Base-by-base conservation (phyloP, 2,888 invertebrate genomes). In the Lithophane ornitopus region DNA sequence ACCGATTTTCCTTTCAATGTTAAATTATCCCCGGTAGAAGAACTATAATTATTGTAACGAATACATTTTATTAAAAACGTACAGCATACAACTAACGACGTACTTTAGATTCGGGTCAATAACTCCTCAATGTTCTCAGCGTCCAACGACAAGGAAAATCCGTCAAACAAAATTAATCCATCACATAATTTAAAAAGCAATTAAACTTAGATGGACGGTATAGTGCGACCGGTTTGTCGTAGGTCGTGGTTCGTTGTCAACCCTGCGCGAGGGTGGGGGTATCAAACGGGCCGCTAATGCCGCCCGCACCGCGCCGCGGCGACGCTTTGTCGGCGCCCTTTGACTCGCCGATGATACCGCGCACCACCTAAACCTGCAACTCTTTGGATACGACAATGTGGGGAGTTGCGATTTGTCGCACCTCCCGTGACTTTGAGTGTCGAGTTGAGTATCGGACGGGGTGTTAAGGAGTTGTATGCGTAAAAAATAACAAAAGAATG, bases 271-370 rank as follows among this genome's bases (percentile, higher is more conserved):
- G 93, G 94, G 93, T 90, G 93, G 93, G 91, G 92, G 92, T 92
- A 92, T 94, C 94, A 94, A 95, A 93, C 92, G 94, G 94, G 94
- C 95, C 95, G 95, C 95, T 95, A 95, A 95, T 95, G 93, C 95
- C 95, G 95, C 94, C 95, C 95, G 95, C 93, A 93, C 94, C 92
- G 93, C 93, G 92, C 90, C 90, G 92, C 94, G 92, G 94, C 94
- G 93, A 82, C 92, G 89, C 96, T 96, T 96, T 96, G 96, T 96
- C 96, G 96, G 96, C 95, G 88, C 91, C 96, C 96, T 96, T 96
- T 96, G 96, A 95, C 93, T 91, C 90, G 91, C 91, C 92, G 93
- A 92, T 94, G 94, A 94, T 94, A 94, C 91, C 90, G 88, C 89
- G 89, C 91, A 91, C 92, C 92, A 90, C 92, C 93, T 87, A 87